These are phyloP conservation scores for Chiloscyllium plagiosum DNA, from an alignment of 2,113 vertebrate genomes.

Conservation along the genomic window DNA sequence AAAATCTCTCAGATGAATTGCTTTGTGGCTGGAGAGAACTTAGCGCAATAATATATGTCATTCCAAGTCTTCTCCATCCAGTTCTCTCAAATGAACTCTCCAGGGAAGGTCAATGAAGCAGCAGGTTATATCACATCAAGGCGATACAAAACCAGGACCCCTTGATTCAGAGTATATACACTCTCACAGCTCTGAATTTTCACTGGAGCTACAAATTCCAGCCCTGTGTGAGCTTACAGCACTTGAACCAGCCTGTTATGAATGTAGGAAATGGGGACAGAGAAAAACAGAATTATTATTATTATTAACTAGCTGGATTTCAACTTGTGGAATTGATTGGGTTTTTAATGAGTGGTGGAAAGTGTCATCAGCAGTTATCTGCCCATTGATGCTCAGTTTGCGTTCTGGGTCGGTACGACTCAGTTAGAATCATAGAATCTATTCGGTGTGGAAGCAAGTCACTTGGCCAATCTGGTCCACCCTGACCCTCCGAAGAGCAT, in stretches of 20 bases:
- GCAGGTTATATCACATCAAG: conserved; percentile 8
- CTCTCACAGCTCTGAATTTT: not conserved
- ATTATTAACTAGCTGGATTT: not conserved
- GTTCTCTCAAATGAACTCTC: not conserved
- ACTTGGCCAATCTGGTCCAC: too few relatives aligned
- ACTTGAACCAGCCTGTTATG: not conserved
- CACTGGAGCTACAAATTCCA: not conserved
- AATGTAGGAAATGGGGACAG: not conserved
- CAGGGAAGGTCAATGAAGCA: not conserved
- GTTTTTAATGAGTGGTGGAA: not conserved
- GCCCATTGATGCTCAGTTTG: too few relatives aligned
- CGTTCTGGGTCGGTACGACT: too few relatives aligned
- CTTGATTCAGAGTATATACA: not conserved
- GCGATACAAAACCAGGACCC: not conserved
- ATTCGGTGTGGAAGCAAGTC: too few relatives aligned
- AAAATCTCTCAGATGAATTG: not conserved
- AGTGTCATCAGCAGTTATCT: too few relatives aligned
- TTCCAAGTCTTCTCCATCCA: not conserved
- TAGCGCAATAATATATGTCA: not conserved
- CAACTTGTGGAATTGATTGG: not conserved
- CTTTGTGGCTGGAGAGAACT: not conserved
- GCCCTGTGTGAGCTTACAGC: not conserved
- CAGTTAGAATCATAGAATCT: too few relatives aligned
- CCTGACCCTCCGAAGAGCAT: too few relatives aligned
- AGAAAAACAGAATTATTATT: not conserved